Percentiles rank a stretch among this genome's conserved stretches.
These are phyloP conservation scores for Watsonalla binaria DNA, from an alignment of 2,888 invertebrate species.

Conservation along the genomic window DNA sequence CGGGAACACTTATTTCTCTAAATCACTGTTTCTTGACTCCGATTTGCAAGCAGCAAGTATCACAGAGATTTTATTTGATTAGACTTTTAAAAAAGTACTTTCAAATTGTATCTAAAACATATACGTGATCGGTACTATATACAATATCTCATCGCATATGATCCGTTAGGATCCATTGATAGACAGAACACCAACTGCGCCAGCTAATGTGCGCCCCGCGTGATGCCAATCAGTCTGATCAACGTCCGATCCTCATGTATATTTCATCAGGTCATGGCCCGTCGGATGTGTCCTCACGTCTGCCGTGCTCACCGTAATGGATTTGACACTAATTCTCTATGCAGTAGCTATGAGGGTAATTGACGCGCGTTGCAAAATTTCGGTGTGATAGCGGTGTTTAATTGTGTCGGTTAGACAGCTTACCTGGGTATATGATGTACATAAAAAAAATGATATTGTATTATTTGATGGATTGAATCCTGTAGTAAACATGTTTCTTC, in stretches of 20 bases:
- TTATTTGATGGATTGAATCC: too few species aligned
- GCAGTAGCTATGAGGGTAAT: background rate
- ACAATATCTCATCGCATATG: background rate
- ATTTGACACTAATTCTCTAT: background rate
- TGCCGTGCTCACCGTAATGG: slow-evolving; percentile 1
- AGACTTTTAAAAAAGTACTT: too few species aligned
- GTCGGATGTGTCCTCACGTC: slow-evolving; percentile 4
- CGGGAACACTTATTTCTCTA: too few species aligned
- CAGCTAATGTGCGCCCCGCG: background rate
- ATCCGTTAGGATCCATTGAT: background rate
- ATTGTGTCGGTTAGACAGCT: too few species aligned
- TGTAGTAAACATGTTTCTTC: slow-evolving; percentile 9
- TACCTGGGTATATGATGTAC: too few species aligned
- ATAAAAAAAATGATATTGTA: too few species aligned
- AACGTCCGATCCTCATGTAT: slow-evolving; percentile 17
- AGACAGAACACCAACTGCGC: background rate
- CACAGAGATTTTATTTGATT: too few species aligned
- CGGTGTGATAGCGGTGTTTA: too few species aligned
- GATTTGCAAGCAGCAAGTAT: too few species aligned
- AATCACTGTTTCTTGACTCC: too few species aligned
- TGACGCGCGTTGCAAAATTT: too few species aligned
- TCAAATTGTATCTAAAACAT: too few species aligned
- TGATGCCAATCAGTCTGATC: slow-evolving; percentile 13
- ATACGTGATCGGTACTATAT: background rate
- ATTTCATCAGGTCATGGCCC: slow-evolving; percentile 22